A percentile compares a stretch with the other conserved stretches of the same genome.
Evolutionary conservation across 2,888 invertebrate species (phyloP).

Genomic region (Eupeodes latifasciatus): DNA sequence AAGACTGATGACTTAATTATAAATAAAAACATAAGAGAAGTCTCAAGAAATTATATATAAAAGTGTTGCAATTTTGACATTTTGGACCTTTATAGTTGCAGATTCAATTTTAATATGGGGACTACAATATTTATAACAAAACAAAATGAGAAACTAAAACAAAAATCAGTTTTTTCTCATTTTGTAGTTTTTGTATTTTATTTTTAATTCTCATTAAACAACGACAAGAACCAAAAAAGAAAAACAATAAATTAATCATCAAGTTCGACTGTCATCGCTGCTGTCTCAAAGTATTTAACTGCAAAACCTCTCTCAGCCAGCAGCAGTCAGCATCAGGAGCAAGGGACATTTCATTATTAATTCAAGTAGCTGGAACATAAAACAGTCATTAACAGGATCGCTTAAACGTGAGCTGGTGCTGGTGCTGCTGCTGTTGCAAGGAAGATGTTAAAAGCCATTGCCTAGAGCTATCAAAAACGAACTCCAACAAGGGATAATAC

Average conservation of each 20-base stretch:
- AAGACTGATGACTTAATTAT: too few species aligned
- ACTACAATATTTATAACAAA: not conserved
- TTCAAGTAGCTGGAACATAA: constrained; percentile 55
- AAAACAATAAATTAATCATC: constrained; percentile 48
- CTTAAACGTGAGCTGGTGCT: constrained; percentile 43
- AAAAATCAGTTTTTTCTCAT: not conserved
- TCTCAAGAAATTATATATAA: too few species aligned
- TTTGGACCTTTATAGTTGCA: too few species aligned
- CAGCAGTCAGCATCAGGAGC: too few species aligned
- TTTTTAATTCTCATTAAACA: constrained; percentile 16
- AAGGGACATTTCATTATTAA: constrained; percentile 63
- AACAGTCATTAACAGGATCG: constrained; percentile 63
- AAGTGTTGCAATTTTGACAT: too few species aligned
- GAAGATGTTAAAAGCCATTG: constrained; percentile 40
- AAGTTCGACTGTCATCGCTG: constrained; percentile 44
- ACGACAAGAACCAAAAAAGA: constrained; percentile 6
- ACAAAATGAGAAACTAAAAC: not conserved
- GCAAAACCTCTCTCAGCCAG: constrained; percentile 24
- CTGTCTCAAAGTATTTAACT: constrained; percentile 42
- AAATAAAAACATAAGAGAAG: too few species aligned
- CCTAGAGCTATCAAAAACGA: constrained; percentile 9
- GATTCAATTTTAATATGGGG: too few species aligned
- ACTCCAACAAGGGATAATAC: constrained; percentile 10
- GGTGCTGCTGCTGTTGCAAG: not conserved
- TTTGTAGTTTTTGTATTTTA: not conserved